A percentile compares a stretch with the other conserved stretches of the same genome.
These are phyloP conservation scores for Phyllostomus discolor DNA, from an alignment of 2,113 vertebrate species.

Conservation along the genomic window DNA sequence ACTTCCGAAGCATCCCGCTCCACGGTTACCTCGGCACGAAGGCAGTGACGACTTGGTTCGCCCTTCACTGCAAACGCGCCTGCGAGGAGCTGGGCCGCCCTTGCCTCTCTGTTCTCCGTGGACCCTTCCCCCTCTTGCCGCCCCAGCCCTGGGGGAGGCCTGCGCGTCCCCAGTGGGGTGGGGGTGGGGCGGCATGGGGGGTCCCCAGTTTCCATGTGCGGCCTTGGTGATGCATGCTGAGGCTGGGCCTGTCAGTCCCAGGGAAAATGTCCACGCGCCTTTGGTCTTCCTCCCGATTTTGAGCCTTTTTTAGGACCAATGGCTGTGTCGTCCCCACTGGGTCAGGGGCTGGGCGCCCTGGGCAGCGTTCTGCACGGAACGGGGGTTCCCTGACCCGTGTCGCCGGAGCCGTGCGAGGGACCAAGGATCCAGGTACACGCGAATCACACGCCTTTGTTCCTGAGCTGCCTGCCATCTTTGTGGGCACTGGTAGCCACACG, in stretches of 20 bases:
- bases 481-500: neutral
- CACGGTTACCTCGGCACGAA: neutral
- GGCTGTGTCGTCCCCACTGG: accelerated
- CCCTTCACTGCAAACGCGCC: neutral
- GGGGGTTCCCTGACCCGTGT: neutral
- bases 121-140: accelerated
- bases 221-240: neutral
- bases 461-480: neutral
- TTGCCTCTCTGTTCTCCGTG: neutral
- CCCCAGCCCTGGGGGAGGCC: neutral
- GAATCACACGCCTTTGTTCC: neutral
- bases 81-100: neutral
- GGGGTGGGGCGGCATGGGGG: too few relatives aligned
- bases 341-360: neutral
- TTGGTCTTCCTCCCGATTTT: neutral
- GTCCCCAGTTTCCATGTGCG: accelerated
- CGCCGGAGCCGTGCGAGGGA: accelerated
- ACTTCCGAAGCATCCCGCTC: neutral
- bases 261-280: neutral
- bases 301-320: neutral
- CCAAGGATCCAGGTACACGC: accelerated
- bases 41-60: neutral
- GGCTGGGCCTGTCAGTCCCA: accelerated
- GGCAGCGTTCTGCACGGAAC: neutral
- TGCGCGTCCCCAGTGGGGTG: accelerated